Evolutionary conservation across 2,888 invertebrate genomes (phyloP), one percentile per base, ranked within the genome.

Genomic region (Heliconius charithonia): DNA sequence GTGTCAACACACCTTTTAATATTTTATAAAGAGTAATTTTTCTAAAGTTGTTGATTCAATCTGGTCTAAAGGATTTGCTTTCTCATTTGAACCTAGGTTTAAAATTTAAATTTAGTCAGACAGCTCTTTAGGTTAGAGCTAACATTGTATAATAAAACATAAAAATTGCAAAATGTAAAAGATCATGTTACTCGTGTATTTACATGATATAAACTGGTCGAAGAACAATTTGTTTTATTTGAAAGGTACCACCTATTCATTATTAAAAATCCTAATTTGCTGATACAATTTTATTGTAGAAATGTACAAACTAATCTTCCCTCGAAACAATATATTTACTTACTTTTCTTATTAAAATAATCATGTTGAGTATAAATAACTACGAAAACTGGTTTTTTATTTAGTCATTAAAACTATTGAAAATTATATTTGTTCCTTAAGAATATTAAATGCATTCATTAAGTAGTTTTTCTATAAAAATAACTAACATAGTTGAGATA

Each of bases 131-230:
- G 88, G 86, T 86, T 86, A 81, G 93, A 91, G 94, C 91, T 90
- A 89, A 89, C 88, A 91, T 88, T 93, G 91, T 93, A 93, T 91
- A 90, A 91, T 90, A 93, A 91, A 73, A 91, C 77, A 91, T 90
- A 93, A 94, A 94, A 93, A 93, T 91, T 90, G 90, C 86, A 92
- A 93, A 94, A 93, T 89, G 85, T 88, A 90, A 91, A 92, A 85
- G 91, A 87, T 93, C 91, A 83, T 86, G 89, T 93, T 92, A 91
- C 88, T 89, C 85, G 86, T 91, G 88, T 89, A 85, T 83, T 84
- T 84, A 86, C 87, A 86, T 85, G 85, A 86, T 90, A 94, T 91
- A 93, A 94, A 94, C 94, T 94, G 86, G 88, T 94, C 91, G 78
- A 83, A 82, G 82, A 85, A 84, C 83, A 84, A 85, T 85, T 86